Base-by-base conservation (phyloP, 2,113 vertebrate genomes). In the Podiceps cristatus region DNA sequence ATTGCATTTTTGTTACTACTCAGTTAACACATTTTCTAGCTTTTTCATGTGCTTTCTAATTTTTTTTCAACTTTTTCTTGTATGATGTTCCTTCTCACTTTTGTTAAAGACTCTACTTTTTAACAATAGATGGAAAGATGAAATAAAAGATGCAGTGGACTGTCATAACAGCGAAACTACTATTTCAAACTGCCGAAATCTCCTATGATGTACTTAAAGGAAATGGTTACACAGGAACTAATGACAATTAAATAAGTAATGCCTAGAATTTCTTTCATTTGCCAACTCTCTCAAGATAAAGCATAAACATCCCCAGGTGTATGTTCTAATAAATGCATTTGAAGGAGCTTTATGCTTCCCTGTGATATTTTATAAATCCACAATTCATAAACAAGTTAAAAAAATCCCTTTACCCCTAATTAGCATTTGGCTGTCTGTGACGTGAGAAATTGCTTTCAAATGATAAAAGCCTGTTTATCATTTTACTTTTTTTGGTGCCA, bases 101-200 rank as follows among this genome's bases (percentile, higher is more conserved):
- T 73, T 94, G 5, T 62, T 77, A 67, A 86, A 77, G 11, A 58
- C 2, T 11, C 1, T 33, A 22, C 24, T 53, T 79, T 37, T 56
- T 18, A 35, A 49, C 85, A 76, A 27, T 25, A 42, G 4, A 14
- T 56, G 3, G 24, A 50, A 84, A 76, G 67, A 76, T 63, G 1
- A 37, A 88, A 71, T 60, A 15, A 73, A 94, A 88, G 75, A 86
- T 10, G 7, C 45, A 83, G 3, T 67, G n/a, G 15, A 31, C 25
- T 95, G 45, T 52, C 9, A 37, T 82, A 96, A 45, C 31, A 74
- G 33, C 27, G 37, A 69, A 94, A 81, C 5, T 62, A 33, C 11
- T 68, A 35, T 66, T 82, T 88, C 17, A 77, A 87, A 55, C 47
- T 86, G 75, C 77, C 97, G 81, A 93, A 84, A 42, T 89, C 13